phyloP scores from a whole-genome alignment of 2,888 invertebrate genomes.

The Unio delphinus region DNA sequence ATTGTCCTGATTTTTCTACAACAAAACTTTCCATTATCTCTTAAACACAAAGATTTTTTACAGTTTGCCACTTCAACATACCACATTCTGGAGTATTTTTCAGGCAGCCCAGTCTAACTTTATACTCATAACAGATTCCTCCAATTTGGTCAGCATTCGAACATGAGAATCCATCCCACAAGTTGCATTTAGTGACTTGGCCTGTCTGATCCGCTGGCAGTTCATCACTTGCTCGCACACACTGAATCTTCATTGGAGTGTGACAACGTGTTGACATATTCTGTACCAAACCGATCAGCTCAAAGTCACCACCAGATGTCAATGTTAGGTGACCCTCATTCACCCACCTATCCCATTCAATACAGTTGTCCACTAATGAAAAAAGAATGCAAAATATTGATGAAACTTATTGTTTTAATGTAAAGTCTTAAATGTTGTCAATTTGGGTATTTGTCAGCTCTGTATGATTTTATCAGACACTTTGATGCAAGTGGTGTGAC shows the following conservation, averaged over 20 bases:
- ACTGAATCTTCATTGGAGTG: constrained; percentile 61
- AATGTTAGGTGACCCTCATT: constrained; percentile 54
- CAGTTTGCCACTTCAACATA: constrained; percentile 32
- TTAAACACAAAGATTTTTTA: no score
- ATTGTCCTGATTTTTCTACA: no score
- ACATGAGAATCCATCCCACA: constrained; percentile 83
- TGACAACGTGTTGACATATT: constrained; percentile 42
- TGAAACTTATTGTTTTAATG: no score
- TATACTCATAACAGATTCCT: constrained; percentile 55
- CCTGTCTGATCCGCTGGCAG: constrained; percentile 44
- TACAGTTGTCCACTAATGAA: constrained; percentile 47
- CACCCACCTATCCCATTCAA: constrained; percentile 64
- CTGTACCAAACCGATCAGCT: constrained; percentile 57
- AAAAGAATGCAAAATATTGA: neutral
- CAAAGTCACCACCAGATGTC: constrained; percentile 55
- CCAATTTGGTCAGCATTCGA: constrained; percentile 60
- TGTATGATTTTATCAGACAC: no score
- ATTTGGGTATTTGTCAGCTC: no score
- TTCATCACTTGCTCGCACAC: constrained; percentile 54
- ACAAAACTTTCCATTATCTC: no score
- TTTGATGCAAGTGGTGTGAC: no score
- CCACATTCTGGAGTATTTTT: constrained; percentile 54
- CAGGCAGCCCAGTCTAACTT: constrained; percentile 56
- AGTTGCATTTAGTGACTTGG: constrained; percentile 60
- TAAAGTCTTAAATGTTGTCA: no score